These are phyloP conservation scores for Xestia xanthographa DNA, from an alignment of 2,888 invertebrate genomes.

Conservation along the genomic window DNA sequence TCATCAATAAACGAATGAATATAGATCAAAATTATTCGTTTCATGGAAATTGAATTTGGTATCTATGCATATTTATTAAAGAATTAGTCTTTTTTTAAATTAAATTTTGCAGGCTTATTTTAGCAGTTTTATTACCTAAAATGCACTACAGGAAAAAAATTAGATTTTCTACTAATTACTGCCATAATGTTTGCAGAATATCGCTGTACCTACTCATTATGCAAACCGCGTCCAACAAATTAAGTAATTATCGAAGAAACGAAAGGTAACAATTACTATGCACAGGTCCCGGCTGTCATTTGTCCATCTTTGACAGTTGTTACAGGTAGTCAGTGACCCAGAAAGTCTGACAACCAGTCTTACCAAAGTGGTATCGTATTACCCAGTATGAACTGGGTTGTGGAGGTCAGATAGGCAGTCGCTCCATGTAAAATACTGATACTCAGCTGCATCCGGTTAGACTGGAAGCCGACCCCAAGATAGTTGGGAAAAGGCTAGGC, in stretches of 20 bases:
- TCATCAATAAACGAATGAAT: conserved; percentile 35
- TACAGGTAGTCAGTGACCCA: too few species aligned
- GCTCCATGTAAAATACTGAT: too few species aligned
- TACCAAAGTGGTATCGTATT: too few species aligned
- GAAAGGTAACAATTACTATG: conserved; percentile 78
- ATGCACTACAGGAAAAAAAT: not conserved
- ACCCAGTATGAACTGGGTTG: too few species aligned
- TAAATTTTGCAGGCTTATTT: not conserved
- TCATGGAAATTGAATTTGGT: not conserved
- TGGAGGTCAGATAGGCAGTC: too few species aligned
- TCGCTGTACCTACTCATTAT: conserved; percentile 61
- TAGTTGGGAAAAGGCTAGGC: too few species aligned
- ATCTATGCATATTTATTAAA: not conserved
- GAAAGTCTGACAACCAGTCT: too few species aligned
- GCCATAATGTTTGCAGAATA: conserved; percentile 61
- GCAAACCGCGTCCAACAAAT: conserved; percentile 71
- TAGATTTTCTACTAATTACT: conserved; percentile 58
- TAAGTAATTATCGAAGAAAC: conserved; percentile 74
- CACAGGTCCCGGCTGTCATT: too few species aligned
- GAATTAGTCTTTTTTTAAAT: not conserved
- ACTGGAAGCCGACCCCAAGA: too few species aligned
- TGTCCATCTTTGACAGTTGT: too few species aligned
- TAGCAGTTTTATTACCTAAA: not conserved
- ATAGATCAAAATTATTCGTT: conserved; percentile 6
- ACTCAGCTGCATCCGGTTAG: too few species aligned